Conservation (phyloP, 2,113 vertebrate species). For the Chaetodon trifascialis region DNA sequence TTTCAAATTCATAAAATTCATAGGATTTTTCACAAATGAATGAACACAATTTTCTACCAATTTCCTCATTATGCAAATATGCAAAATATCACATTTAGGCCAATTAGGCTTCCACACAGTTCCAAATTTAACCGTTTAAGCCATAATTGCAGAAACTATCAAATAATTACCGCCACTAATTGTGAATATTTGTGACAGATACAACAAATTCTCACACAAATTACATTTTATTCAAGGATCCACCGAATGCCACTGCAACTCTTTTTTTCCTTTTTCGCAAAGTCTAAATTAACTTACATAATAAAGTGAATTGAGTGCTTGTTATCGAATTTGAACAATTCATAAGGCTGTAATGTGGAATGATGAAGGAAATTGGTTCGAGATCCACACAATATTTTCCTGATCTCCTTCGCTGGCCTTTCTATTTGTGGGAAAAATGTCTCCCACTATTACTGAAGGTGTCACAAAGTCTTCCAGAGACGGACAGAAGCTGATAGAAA, state of each 20-base stretch:
- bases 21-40: slow-evolving; percentile 97
- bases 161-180: slow-evolving; percentile 99
- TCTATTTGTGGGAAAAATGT: slow-evolving; percentile 87
- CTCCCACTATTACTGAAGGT: slow-evolving; percentile 85
- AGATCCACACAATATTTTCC: slow-evolving; percentile 96
- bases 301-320: slow-evolving; percentile 98
- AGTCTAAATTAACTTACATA: slow-evolving; percentile 98
- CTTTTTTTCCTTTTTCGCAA: slow-evolving; percentile 88
- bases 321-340: slow-evolving; percentile 99
- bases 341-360: slow-evolving; percentile 96
- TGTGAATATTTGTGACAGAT: slow-evolving; percentile 99
- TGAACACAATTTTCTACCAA: slow-evolving; percentile 99
- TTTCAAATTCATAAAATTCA: slow-evolving; percentile 99
- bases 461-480: slow-evolving; percentile 81
- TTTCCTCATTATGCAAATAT: slow-evolving; percentile 99
- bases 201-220: slow-evolving; percentile 99
- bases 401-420: slow-evolving; percentile 89
- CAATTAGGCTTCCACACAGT: slow-evolving; percentile 98
- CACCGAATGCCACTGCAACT: slow-evolving; percentile 92
- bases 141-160: slow-evolving; percentile 99
- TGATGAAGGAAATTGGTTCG: slow-evolving; percentile 98
- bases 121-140: slow-evolving; percentile 99
- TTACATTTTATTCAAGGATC: slow-evolving; percentile 96
- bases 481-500: slow-evolving; percentile 84
- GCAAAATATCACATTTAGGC: slow-evolving; percentile 99